These are phyloP conservation scores for Carettochelys insculpta DNA, from an alignment of 2,113 vertebrate species.

Conservation along the genomic window DNA sequence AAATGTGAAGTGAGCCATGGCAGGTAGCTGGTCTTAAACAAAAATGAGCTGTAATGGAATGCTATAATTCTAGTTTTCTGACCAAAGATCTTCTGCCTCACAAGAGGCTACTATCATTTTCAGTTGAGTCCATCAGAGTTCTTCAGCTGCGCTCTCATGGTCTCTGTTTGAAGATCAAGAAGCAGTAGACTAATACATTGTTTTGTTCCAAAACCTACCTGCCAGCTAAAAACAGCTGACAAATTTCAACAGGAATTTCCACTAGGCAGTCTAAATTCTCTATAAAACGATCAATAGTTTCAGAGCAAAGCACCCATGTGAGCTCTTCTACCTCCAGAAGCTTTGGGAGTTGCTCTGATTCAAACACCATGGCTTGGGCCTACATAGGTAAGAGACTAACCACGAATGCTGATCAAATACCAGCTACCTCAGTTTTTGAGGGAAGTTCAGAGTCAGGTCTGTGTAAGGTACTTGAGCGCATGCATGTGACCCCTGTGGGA, in stretches of 20 bases:
- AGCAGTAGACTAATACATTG: neutral
- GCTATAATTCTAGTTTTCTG: neutral
- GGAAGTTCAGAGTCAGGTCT: neutral
- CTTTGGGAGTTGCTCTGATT: neutral
- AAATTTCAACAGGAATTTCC: neutral
- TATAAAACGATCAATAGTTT: neutral
- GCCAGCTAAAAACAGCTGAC: neutral
- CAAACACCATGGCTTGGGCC: neutral
- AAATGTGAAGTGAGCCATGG: neutral
- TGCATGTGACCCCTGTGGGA: neutral
- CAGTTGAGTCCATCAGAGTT: neutral
- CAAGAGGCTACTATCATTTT: neutral
- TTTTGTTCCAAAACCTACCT: neutral
- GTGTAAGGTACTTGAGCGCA: neutral
- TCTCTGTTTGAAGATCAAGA: neutral
- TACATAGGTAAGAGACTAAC: neutral
- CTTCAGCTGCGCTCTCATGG: neutral
- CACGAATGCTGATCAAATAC: neutral
- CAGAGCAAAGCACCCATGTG: neutral
- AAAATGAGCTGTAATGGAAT: neutral
- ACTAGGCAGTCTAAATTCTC: neutral
- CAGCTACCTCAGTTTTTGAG: neutral
- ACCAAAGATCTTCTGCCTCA: neutral
- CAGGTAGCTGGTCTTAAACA: neutral
- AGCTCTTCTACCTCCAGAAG: neutral